Evolutionary conservation across 2,888 invertebrate genomes (phyloP).

Genomic region (Trissolcus brochymenae): DNA sequence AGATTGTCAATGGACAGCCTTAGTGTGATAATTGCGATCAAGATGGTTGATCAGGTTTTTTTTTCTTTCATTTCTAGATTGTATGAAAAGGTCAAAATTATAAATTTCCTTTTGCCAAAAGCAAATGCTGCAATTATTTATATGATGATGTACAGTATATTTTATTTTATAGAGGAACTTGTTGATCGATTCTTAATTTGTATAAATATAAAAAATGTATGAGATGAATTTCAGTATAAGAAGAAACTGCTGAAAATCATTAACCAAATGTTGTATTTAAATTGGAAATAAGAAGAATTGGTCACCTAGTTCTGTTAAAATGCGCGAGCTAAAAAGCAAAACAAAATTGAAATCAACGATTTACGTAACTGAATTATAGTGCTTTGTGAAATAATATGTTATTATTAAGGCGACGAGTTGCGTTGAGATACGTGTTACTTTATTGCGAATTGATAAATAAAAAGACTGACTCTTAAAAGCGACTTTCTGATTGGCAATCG

Average conservation of each 20-base stretch:
- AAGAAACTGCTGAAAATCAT: no score
- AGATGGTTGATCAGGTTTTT: no score
- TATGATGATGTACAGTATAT: no score
- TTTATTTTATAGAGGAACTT: no score
- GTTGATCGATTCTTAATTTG: no score
- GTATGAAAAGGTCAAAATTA: no score
- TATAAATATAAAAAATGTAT: neutral
- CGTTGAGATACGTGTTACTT: constrained; percentile 17
- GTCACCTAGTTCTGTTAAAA: no score
- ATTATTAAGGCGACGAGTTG: constrained; percentile 13
- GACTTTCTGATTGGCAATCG: constrained; percentile 17
- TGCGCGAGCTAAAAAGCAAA: constrained; percentile 42
- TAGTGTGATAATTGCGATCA: constrained; percentile 26
- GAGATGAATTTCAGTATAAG: no score
- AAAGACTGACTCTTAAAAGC: constrained; percentile 28
- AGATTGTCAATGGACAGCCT: constrained; percentile 63
- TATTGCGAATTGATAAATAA: constrained; percentile 13
- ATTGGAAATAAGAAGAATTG: constrained; percentile 7
- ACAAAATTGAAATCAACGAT: constrained; percentile 7
- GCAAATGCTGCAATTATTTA: constrained; percentile 1
- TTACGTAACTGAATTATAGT: constrained; percentile 46
- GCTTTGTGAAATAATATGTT: constrained; percentile 10
- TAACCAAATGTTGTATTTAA: neutral
- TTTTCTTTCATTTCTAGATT: constrained; percentile 3
- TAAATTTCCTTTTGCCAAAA: no score